Evolutionary conservation across 2,888 invertebrate species (phyloP).

Genomic region (Xylocampa areola): DNA sequence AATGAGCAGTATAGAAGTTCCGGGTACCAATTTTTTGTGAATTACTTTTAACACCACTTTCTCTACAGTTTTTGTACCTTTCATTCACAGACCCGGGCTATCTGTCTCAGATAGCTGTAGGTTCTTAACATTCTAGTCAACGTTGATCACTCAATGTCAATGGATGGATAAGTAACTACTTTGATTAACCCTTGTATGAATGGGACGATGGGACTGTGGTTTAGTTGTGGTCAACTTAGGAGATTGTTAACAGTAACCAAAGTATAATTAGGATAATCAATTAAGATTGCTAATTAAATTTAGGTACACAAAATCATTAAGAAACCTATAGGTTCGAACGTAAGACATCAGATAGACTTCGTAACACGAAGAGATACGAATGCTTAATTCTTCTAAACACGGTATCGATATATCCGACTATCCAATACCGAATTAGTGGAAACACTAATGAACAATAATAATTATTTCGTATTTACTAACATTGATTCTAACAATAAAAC

Average conservation of each 20-base stretch:
- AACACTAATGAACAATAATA: no score
- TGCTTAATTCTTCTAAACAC: no score
- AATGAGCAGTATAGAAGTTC: no score
- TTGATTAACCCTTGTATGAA: slow-evolving; percentile 21
- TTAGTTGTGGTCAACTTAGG: slow-evolving; percentile 13
- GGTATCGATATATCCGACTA: no score
- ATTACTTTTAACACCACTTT: no score
- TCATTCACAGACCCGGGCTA: not conserved
- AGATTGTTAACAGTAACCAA: not conserved
- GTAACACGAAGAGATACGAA: no score
- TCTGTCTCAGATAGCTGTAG: no score
- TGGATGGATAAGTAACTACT: slow-evolving; percentile 38
- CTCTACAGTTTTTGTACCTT: not conserved
- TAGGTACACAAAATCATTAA: no score
- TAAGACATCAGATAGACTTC: no score
- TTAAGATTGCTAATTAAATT: not conserved
- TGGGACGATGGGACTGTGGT: slow-evolving; percentile 35
- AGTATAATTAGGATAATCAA: not conserved
- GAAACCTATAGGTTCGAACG: no score
- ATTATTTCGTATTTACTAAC: not conserved
- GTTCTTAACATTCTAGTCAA: slow-evolving; percentile 19
- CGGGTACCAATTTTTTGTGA: no score
- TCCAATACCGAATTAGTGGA: no score
- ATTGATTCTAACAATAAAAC: not conserved
- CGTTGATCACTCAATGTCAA: slow-evolving; percentile 27